Base-by-base conservation (phyloP, 2,888 invertebrate species). In the Drosophila conformis region DNA sequence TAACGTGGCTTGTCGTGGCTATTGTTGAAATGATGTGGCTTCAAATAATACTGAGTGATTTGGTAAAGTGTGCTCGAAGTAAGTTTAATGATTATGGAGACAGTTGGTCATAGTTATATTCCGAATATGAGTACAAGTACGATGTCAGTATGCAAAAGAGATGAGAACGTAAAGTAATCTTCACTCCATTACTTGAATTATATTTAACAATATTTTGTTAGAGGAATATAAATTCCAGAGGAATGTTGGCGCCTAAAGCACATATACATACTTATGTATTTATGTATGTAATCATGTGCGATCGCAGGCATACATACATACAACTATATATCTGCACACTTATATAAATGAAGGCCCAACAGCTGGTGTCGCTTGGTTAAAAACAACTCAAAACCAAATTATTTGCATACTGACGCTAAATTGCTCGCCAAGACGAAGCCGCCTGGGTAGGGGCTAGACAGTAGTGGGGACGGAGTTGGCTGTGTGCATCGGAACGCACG, bases 281-380 rank as follows among this genome's bases (percentile, higher is more conserved):
- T 56, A 15, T 13, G 13, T 6, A 31, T 21, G 21, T 53, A 29
- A 27, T 11, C 13, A n/a, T 46, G 31, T 38, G 36, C 10, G 36
- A 33, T 21, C 29, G 33, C 29, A 53, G 4, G 13, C 29, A 31
- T 62, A n/a, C 40, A 33, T 13, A 38, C 36, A 15, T 31, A 18
- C 18, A 38, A 27, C 10, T 33, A 49, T 21, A 15, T n/a, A 21
- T 40, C 6, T 48, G 46, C 25, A 15, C 25, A 33, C 40, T 33
- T 25, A 36, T 25, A 35, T 35, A 49, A 46, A 59, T 42, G 48
- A 65, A 63, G 62, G 51, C 29, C 48, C 62, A 76, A 82, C 90
- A 91, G 87, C 89, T 90, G 91, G 88, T 82, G 73, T 74, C 73
- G 75, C 70, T 86, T 78, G 69, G 78, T 63, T 65, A 63, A 69